Evolutionary conservation across 2,113 vertebrate genomes (phyloP), one percentile per base, ranked within the genome.

Genomic region (Apeltes quadracus): DNA sequence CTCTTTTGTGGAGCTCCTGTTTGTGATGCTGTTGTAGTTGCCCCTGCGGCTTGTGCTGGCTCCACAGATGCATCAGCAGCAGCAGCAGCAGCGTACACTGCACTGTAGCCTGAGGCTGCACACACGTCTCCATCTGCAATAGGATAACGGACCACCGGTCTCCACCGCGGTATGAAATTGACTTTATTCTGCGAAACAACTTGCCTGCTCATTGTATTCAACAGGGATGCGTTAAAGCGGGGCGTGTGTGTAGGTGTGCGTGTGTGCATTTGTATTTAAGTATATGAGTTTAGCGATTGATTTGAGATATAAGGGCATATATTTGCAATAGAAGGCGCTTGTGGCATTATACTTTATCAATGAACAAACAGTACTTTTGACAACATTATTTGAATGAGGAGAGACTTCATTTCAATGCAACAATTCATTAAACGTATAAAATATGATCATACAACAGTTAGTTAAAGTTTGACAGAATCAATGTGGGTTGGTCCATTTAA

Each of bases 41-140:
- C 25, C 68, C 53, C 65, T 75, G 78, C 70, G 75, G 79, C 71
- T 59, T 12, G 13, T 70, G 50, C 10, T 48, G 55, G 12, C 39
- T 51, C 51, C 63, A 61, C 25, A 43, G 66, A 87, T 54, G 57
- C n/a, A n/a, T 53, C 54, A 9, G 46, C 18, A 63, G 67, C 57
- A 27, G 55, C 57, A 63, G 63, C 51, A 18, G 46, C 23, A 1
- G 48, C 12, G n/a, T n/a, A n/a, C n/a, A n/a, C 34, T 50, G 14
- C 55, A 4, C 68, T 27, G 43, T 29, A 61, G 58, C 76, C 70
- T 1, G 22, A 50, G 74, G 76, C 63, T 29, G 36, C 18, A 63
- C 34, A 57, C 68, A 48, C 72, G 57, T 71, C 61, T 27, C 53
- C 29, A 22, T 61, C 41, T 46, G 63, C 32, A 79, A 55, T 4